phyloP scores from a whole-genome alignment of 1,140 invertebrate genomes.

The Heliothis subflexa region DNA sequence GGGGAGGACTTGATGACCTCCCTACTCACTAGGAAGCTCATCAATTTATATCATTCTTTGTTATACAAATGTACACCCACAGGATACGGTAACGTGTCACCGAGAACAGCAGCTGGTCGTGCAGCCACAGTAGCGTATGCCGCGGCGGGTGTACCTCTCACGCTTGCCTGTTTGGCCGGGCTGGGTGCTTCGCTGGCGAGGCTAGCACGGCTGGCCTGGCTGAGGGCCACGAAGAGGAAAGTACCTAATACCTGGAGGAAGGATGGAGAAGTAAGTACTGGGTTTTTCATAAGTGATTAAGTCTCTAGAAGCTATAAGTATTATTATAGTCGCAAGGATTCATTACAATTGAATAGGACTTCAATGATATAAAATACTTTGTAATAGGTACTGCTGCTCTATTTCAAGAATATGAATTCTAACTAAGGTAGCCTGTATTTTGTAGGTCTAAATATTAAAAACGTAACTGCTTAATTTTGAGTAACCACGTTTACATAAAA shows the following conservation, averaged over 20 bases:
- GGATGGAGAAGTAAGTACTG: conserved; percentile 69
- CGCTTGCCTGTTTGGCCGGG: conserved; percentile 94
- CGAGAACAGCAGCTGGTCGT: conserved; percentile 88
- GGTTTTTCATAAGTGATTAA: no score
- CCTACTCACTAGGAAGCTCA: no score
- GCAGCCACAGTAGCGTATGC: conserved; percentile 96
- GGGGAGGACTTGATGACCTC: no score
- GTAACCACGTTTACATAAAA: no score
- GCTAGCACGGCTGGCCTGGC: conserved; percentile 90
- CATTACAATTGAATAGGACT: no score
- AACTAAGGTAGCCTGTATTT: not conserved
- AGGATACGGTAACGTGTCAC: conserved; percentile 84
- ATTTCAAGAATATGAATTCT: not conserved
- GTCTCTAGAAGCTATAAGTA: no score
- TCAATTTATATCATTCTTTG: not conserved
- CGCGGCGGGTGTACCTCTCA: conserved; percentile 92
- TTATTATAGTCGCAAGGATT: no score
- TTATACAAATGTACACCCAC: not conserved
- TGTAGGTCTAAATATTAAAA: no score
- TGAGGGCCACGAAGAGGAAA: conserved; percentile 87
- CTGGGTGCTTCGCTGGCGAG: conserved; percentile 93
- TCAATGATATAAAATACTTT: no score
- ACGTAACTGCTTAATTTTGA: no score
- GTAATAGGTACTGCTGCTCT: no score
- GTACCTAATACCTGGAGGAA: conserved; percentile 78